Percentiles rank a stretch among this genome's conserved stretches.
These are phyloP conservation scores for Vanessa atalanta DNA, from an alignment of 1,140 invertebrate genomes.

Conservation along the genomic window DNA sequence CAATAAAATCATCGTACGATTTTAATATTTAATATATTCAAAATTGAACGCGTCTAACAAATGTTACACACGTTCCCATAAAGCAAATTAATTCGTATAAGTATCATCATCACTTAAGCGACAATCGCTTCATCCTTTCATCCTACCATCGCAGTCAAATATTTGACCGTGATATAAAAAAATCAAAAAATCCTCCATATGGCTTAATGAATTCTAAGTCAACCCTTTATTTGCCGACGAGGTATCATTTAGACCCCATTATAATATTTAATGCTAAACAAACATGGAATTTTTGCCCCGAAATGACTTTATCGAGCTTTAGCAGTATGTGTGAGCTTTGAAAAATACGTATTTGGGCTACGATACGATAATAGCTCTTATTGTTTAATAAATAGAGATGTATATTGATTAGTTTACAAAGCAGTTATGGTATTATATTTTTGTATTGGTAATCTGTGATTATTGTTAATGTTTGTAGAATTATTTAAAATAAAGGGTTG, in stretches of 20 bases:
- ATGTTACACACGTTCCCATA: no score
- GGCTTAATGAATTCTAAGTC: slow-evolving; percentile 61
- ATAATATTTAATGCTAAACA: slow-evolving; percentile 77
- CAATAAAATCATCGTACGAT: no score
- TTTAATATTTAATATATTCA: no score
- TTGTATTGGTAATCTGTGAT: neutral
- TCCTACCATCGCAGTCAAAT: slow-evolving; percentile 43
- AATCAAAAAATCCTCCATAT: slow-evolving; percentile 59
- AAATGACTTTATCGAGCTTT: slow-evolving; percentile 65
- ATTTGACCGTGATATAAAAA: slow-evolving; percentile 36
- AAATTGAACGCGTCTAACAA: no score
- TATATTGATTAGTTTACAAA: no score
- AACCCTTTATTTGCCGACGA: slow-evolving; percentile 73
- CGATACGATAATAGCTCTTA: no score
- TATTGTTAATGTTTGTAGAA: neutral
- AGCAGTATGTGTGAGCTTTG: slow-evolving; percentile 20
- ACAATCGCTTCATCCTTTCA: slow-evolving; percentile 29
- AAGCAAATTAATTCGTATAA: neutral
- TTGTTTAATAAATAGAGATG: no score
- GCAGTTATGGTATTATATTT: no score
- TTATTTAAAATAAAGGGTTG: no score
- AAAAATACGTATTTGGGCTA: neutral
- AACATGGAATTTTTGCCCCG: slow-evolving; percentile 65
- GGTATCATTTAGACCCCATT: slow-evolving; percentile 67
- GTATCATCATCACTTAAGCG: slow-evolving; percentile 8